Evolutionary conservation across 2,113 vertebrate species (phyloP).

Genomic region (Oxyura jamaicensis): DNA sequence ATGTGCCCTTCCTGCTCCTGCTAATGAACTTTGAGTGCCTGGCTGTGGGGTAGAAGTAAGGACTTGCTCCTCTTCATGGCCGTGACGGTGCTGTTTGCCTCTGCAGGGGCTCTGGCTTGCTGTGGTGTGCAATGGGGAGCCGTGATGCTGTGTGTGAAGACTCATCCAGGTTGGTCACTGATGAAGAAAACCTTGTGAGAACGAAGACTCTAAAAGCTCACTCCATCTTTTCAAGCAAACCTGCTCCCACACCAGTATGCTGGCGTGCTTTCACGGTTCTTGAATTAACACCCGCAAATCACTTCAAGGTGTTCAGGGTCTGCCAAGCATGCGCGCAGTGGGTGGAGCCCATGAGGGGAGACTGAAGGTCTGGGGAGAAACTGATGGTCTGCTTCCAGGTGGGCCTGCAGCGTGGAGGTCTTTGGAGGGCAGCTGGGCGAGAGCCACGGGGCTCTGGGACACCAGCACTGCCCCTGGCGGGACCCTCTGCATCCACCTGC

Average conservation of each 20-base stretch:
- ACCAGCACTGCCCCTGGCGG: fast-evolving
- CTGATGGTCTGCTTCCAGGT: not conserved
- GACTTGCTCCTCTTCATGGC: not conserved
- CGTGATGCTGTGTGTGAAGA: not conserved
- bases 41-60: not conserved
- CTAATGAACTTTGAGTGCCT: not conserved
- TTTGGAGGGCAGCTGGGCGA: not conserved
- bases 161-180: not conserved
- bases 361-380: not conserved
- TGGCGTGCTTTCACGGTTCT: not conserved
- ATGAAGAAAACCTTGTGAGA: not conserved
- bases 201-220: not conserved
- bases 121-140: not conserved
- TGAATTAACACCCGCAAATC: not conserved
- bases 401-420: not conserved
- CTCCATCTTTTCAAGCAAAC: not conserved
- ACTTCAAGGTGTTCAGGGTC: not conserved
- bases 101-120: not conserved
- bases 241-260: fast-evolving
- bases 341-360: not conserved
- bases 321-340: not conserved
- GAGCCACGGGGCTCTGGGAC: not conserved
- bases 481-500: not conserved
- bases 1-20: not conserved
- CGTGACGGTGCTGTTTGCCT: not conserved